phyloP scores from a whole-genome alignment of 2,113 vertebrate species.

The Mastomys natalensis region DNA sequence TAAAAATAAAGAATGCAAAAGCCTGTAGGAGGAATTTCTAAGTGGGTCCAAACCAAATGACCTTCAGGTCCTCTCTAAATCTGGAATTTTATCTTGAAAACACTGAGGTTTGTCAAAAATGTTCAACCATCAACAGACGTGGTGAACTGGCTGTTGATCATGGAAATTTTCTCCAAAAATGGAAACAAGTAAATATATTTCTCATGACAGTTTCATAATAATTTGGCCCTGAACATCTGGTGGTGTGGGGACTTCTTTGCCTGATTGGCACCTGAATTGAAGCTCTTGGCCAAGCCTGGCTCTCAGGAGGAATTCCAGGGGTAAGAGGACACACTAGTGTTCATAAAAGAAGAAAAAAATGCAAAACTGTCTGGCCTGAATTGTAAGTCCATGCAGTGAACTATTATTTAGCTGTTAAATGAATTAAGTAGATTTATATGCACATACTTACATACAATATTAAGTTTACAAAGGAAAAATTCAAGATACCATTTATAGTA shows the following conservation, averaged over 20 bases:
- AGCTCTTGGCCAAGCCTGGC: neutral
- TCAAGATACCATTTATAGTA: neutral
- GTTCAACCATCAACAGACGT: neutral
- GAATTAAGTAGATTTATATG: neutral
- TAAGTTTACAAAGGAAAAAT: neutral
- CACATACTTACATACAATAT: neutral
- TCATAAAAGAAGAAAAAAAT: neutral
- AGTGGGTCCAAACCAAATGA: constrained; percentile 17
- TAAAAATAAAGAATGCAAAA: constrained; percentile 1
- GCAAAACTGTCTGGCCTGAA: neutral
- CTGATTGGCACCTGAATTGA: neutral
- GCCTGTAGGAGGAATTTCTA: neutral
- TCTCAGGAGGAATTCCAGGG: neutral
- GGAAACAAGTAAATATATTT: neutral
- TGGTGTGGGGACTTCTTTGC: neutral
- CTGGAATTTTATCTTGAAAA: constrained; percentile 45
- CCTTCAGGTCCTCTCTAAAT: constrained; percentile 18
- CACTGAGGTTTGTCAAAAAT: constrained; percentile 39
- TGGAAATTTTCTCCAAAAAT: neutral
- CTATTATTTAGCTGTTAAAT: constrained; percentile 24
- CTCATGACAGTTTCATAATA: neutral
- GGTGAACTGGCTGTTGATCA: neutral
- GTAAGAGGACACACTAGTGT: neutral
- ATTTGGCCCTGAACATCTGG: neutral
- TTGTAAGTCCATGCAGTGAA: neutral